These are phyloP conservation scores for Mizuhopecten yessoensis DNA, from an alignment of 1,140 invertebrate species.

Conservation along the genomic window DNA sequence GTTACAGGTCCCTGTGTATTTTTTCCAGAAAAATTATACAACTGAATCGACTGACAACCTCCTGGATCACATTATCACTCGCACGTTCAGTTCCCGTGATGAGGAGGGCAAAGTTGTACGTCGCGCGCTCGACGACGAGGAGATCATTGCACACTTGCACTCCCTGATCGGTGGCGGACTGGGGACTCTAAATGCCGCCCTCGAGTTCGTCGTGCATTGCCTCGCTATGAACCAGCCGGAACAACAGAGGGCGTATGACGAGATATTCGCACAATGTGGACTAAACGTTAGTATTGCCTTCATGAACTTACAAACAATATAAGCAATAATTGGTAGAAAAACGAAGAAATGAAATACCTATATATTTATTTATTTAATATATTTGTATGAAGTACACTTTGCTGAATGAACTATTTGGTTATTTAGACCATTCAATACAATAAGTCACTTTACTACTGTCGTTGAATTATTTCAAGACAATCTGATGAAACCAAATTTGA, in stretches of 20 bases:
- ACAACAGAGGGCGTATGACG: slow-evolving; percentile 54
- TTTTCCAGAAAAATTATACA: too few species aligned
- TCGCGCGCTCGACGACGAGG: slow-evolving; percentile 67
- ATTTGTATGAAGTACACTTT: too few species aligned
- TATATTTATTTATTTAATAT: too few species aligned
- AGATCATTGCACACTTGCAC: slow-evolving; percentile 70
- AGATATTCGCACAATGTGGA: slow-evolving; percentile 55
- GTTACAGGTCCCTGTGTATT: too few species aligned
- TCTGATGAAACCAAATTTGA: too few species aligned
- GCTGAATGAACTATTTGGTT: too few species aligned
- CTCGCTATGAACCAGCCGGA: slow-evolving; percentile 65
- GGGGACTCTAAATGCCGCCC: slow-evolving; percentile 63
- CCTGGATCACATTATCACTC: slow-evolving; percentile 49
- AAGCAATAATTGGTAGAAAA: too few species aligned
- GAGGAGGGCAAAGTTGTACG: slow-evolving; percentile 58
- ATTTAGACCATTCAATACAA: too few species aligned
- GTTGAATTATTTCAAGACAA: too few species aligned
- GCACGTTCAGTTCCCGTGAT: slow-evolving; percentile 46
- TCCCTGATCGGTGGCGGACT: slow-evolving; percentile 70
- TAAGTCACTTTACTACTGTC: too few species aligned
- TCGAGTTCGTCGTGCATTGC: slow-evolving; percentile 70
- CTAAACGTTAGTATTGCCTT: slow-evolving; percentile 44
- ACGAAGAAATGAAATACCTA: too few species aligned
- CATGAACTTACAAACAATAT: not conserved
- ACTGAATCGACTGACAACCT: not conserved